Percentiles rank a stretch among this genome's conserved stretches.
Conservation (phyloP, 2,888 invertebrate genomes). For the Keiferia lycopersicella region DNA sequence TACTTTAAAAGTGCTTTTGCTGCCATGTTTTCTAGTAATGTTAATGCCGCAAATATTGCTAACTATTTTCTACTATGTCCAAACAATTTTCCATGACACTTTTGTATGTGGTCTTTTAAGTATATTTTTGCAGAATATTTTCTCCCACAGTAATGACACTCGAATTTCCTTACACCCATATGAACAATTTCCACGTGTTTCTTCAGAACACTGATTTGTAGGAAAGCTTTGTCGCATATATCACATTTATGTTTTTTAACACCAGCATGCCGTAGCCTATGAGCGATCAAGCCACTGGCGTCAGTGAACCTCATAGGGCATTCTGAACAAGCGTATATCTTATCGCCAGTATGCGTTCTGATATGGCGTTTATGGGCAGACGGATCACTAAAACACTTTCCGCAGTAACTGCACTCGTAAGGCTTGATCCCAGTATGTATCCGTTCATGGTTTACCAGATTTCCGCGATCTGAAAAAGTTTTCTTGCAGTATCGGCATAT, state of each 20-base stretch:
- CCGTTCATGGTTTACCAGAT: conserved; percentile 34
- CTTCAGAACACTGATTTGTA: not conserved
- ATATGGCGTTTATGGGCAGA: conserved; percentile 42
- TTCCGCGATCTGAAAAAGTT: conserved; percentile 30
- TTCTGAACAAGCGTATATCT: conserved; percentile 40
- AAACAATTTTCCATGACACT: not conserved
- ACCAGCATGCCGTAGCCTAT: conserved; percentile 39
- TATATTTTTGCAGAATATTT: not conserved
- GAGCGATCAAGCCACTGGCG: conserved; percentile 36
- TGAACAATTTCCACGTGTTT: conserved; percentile 26
- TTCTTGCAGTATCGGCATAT: conserved; percentile 42
- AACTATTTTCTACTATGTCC: not conserved
- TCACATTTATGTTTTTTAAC: conserved; percentile 35
- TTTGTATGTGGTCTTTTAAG: not conserved
- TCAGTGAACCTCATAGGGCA: conserved; percentile 45
- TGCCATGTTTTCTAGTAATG: too few species aligned
- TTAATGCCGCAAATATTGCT: not conserved
- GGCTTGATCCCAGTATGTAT: conserved; percentile 44
- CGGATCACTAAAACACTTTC: conserved; percentile 42
- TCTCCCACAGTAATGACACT: conserved; percentile 11
- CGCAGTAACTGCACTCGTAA: conserved; percentile 40
- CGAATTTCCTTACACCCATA: conserved; percentile 19
- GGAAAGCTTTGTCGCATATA: conserved; percentile 37
- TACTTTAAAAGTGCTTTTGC: too few species aligned
- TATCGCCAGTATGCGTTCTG: conserved; percentile 44